Evolutionary conservation across 2,888 invertebrate genomes (phyloP).

Genomic region (Megalurothrips usitatus): DNA sequence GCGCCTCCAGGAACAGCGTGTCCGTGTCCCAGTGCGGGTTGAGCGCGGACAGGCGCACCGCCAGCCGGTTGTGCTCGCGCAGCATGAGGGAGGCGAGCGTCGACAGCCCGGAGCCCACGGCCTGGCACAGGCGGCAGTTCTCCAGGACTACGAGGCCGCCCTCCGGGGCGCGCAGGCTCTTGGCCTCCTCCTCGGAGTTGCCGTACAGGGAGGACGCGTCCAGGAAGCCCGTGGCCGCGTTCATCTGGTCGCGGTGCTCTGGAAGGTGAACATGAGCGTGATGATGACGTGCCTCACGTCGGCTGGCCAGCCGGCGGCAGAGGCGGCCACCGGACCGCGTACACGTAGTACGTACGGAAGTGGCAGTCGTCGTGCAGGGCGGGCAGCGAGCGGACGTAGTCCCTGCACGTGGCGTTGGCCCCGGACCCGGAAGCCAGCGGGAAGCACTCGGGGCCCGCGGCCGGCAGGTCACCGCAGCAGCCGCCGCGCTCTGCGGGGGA

Average conservation of each 20-base stretch:
- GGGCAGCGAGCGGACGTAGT: slow-evolving; percentile 68
- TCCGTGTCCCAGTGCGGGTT: slow-evolving; percentile 79
- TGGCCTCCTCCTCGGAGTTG: slow-evolving; percentile 64
- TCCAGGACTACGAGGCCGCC: slow-evolving; percentile 64
- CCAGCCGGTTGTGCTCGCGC: slow-evolving; percentile 75
- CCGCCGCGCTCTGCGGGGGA: neutral
- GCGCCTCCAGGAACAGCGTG: slow-evolving; percentile 67
- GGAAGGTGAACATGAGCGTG: slow-evolving; percentile 36
- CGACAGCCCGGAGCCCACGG: slow-evolving; percentile 59
- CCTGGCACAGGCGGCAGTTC: slow-evolving; percentile 47
- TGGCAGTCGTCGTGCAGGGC: slow-evolving; percentile 55
- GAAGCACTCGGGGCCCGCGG: slow-evolving; percentile 27
- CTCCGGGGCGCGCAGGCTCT: slow-evolving; percentile 64
- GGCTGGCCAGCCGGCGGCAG: too few relatives aligned
- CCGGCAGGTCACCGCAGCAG: neutral
- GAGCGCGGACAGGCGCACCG: slow-evolving; percentile 60
- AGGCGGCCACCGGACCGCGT: too few relatives aligned
- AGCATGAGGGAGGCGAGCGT: slow-evolving; percentile 67
- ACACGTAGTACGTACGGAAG: slow-evolving; percentile 54
- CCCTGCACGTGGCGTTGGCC: slow-evolving; percentile 51
- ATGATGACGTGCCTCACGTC: neutral
- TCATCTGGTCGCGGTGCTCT: slow-evolving; percentile 78
- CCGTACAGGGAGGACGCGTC: slow-evolving; percentile 83
- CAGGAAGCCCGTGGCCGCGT: slow-evolving; percentile 74
- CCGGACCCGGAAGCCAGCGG: slow-evolving; percentile 1